These are phyloP conservation scores for Himalopsyche japonica DNA, from an alignment of 2,888 invertebrate species.

Conservation along the genomic window DNA sequence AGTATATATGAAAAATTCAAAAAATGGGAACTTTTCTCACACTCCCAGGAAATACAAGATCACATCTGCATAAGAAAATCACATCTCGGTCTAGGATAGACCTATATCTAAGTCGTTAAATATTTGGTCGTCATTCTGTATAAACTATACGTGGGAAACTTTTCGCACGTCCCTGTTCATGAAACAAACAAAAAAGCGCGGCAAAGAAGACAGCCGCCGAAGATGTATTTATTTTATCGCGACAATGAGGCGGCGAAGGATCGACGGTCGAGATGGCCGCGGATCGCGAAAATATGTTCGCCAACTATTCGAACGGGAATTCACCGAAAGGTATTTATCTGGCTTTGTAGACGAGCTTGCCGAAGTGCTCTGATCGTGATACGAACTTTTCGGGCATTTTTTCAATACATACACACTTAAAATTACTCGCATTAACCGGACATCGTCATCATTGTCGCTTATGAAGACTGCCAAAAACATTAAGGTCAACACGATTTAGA, in stretches of 20 bases:
- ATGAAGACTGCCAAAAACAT: too few relatives aligned
- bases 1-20: too few relatives aligned
- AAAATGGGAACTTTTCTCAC: too few relatives aligned
- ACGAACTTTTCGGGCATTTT: not conserved
- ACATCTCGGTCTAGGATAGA: not conserved
- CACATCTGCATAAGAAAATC: too few relatives aligned
- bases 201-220: not conserved
- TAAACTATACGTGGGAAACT: not conserved
- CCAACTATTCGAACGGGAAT: not conserved
- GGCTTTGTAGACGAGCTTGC: not conserved
- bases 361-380: not conserved
- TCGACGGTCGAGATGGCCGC: not conserved
- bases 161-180: not conserved
- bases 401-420: not conserved
- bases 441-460: not conserved
- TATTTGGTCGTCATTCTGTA: too few relatives aligned
- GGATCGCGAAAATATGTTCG: not conserved
- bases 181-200: not conserved
- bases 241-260: conserved; percentile 1
- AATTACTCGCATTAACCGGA: not conserved
- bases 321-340: not conserved
- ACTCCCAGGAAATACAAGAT: too few relatives aligned
- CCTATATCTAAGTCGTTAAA: not conserved
- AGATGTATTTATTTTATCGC: not conserved
- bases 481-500: too few relatives aligned